phyloP scores from a whole-genome alignment of 2,888 invertebrate genomes.

The Scaptomyza flava region DNA sequence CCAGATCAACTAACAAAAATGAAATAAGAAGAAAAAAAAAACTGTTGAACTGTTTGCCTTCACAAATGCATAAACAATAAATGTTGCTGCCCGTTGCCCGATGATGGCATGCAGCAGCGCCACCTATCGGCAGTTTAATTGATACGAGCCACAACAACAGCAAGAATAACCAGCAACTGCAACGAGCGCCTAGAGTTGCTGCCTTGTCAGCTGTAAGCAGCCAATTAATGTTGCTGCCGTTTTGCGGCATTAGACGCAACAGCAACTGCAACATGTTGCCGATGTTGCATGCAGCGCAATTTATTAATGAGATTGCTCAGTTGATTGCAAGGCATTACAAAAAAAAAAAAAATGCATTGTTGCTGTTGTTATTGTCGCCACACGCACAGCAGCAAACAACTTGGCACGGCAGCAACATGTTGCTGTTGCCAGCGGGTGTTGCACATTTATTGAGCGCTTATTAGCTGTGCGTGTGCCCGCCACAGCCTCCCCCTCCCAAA shows the following conservation, averaged over 20 bases:
- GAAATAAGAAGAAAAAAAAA: slow-evolving; percentile 18
- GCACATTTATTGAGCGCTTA: slow-evolving; percentile 82
- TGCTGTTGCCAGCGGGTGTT: slow-evolving; percentile 80
- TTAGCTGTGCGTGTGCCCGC: slow-evolving; percentile 72
- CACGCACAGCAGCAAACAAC: slow-evolving; percentile 54
- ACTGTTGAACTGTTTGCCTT: slow-evolving; percentile 36
- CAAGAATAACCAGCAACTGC: slow-evolving; percentile 37
- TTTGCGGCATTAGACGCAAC: slow-evolving; percentile 35
- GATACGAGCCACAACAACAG: slow-evolving; percentile 45
- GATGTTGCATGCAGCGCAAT: slow-evolving; percentile 81
- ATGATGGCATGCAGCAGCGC: slow-evolving; percentile 75
- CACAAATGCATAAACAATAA: slow-evolving; percentile 62
- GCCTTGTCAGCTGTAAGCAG: slow-evolving; percentile 73
- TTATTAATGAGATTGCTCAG: slow-evolving; percentile 83
- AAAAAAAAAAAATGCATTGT: slow-evolving; percentile 47
- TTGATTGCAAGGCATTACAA: slow-evolving; percentile 71
- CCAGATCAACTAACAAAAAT: not conserved
- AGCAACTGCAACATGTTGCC: slow-evolving; percentile 55
- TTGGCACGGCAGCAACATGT: slow-evolving; percentile 53
- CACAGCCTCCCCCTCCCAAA: slow-evolving; percentile 62
- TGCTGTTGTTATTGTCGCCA: slow-evolving; percentile 52
- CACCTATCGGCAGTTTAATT: slow-evolving; percentile 78
- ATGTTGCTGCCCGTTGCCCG: slow-evolving; percentile 53
- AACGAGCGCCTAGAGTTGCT: slow-evolving; percentile 41
- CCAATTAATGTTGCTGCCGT: slow-evolving; percentile 74